Evolutionary conservation across 2,888 invertebrate genomes (phyloP).

Genomic region (Caenorhabditis macrosperma): DNA sequence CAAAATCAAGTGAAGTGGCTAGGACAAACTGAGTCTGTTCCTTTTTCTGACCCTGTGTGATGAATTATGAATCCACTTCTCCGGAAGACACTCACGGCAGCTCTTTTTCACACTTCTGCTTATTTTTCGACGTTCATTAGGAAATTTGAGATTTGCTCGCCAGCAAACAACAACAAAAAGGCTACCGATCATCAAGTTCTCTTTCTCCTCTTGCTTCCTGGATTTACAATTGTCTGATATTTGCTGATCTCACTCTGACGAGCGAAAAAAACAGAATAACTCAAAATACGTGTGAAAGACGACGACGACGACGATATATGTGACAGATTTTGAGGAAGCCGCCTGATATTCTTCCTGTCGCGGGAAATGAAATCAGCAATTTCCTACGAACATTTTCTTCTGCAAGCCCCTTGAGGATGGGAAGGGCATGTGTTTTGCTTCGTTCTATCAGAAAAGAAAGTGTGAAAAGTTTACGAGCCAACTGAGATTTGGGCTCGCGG

Average conservation of each 20-base stretch:
- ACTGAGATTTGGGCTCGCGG: constrained; percentile 24
- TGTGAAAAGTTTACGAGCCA: constrained; percentile 36
- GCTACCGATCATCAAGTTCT: too few relatives aligned
- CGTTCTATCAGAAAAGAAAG: constrained; percentile 49
- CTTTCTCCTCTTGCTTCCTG: background rate
- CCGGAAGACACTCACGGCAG: too few relatives aligned
- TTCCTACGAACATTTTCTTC: constrained; percentile 33
- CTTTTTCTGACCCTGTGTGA: background rate
- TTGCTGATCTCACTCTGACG: background rate
- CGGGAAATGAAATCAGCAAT: constrained; percentile 45
- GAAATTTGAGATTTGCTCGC: background rate
- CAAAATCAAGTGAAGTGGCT: constrained; percentile 2
- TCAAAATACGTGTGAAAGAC: background rate
- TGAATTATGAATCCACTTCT: constrained; percentile 5
- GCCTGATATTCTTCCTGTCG: constrained; percentile 8
- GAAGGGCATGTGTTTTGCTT: constrained; percentile 40
- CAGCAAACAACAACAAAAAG: too few relatives aligned
- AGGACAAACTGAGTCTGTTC: background rate
- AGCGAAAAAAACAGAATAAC: background rate
- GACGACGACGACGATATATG: constrained; percentile 10
- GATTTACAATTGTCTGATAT: background rate
- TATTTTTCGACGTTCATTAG: background rate
- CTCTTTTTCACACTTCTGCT: background rate
- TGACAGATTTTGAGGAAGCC: background rate
- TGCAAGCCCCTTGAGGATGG: constrained; percentile 24